These are phyloP conservation scores for Hiodon tergisus DNA, from an alignment of 2,113 vertebrate species.

Conservation along the genomic window DNA sequence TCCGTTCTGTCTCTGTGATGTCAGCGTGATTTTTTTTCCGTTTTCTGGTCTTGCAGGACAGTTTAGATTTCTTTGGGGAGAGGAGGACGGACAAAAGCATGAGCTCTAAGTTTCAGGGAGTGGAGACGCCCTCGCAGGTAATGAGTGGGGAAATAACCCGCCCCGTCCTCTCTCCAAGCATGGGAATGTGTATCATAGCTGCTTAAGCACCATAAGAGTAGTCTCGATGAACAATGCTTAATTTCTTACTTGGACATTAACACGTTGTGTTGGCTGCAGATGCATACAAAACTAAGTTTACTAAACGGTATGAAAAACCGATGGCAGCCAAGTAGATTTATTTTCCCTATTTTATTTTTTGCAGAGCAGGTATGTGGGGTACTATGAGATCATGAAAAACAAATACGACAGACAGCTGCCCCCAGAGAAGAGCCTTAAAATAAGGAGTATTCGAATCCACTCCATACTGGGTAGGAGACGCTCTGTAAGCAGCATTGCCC, in stretches of 20 bases:
- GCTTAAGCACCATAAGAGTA: too few species aligned
- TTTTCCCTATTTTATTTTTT: conserved; percentile 15
- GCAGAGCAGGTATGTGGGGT: conserved; percentile 87
- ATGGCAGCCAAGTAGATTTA: background rate
- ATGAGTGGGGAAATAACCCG: background rate
- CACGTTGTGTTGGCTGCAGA: background rate
- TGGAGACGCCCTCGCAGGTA: conserved; percentile 97
- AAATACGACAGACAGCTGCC: conserved; percentile 74
- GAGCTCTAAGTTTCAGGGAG: conserved; percentile 86
- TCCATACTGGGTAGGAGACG: conserved; percentile 73
- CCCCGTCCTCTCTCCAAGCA: background rate
- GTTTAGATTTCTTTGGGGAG: conserved; percentile 85
- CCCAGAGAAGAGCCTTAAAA: conserved; percentile 64
- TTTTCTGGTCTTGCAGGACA: conserved; percentile 57
- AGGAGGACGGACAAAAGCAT: conserved; percentile 81
- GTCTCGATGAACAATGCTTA: too few species aligned
- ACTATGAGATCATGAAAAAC: conserved; percentile 85
- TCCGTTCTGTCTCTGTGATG: too few species aligned
- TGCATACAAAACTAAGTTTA: too few species aligned
- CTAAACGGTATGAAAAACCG: background rate
- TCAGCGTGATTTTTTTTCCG: background rate
- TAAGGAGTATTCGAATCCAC: conserved; percentile 77
- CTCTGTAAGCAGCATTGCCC: too few species aligned
- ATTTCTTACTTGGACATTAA: background rate
- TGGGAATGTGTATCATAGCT: background rate